Percentiles rank a stretch among this genome's conserved stretches.
These are phyloP conservation scores for Troides aeacus DNA, from an alignment of 2,888 invertebrate species.

Conservation along the genomic window DNA sequence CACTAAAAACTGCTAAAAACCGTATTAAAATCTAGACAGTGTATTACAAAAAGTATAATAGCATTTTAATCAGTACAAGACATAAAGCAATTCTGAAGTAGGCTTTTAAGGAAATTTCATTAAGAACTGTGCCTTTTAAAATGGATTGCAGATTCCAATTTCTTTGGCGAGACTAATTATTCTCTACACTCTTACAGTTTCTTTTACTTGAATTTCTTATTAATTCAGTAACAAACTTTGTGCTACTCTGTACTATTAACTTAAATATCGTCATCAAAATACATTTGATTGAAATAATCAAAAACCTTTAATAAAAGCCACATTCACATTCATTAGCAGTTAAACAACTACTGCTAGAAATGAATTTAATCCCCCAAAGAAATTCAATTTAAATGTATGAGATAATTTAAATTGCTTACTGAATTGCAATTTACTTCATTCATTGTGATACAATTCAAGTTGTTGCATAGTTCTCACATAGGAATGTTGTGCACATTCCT, in stretches of 20 bases:
- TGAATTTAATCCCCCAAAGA: too few species aligned
- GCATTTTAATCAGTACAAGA: slow-evolving; percentile 16
- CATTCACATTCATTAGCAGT: too few species aligned
- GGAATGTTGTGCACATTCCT: too few species aligned
- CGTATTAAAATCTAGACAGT: background rate
- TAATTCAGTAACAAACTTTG: background rate
- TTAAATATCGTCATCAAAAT: background rate
- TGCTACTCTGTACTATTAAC: background rate
- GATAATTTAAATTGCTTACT: too few species aligned
- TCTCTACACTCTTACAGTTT: slow-evolving; percentile 11
- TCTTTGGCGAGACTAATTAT: slow-evolving; percentile 16
- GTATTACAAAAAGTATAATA: slow-evolving; percentile 11
- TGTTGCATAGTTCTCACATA: too few species aligned
- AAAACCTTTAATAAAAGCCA: background rate
- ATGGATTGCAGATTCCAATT: slow-evolving; percentile 15
- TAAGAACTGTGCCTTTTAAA: slow-evolving; percentile 11
- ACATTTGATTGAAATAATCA: background rate
- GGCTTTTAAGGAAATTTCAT: slow-evolving; percentile 23
- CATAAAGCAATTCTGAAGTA: slow-evolving; percentile 4
- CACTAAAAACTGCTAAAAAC: background rate
- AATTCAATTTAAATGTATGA: too few species aligned
- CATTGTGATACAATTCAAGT: too few species aligned
- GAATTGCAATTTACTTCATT: too few species aligned
- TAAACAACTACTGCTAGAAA: too few species aligned
- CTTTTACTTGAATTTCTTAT: background rate